Base-by-base conservation (phyloP, 2,113 vertebrate species). In the Hemibagrus wyckioides region DNA sequence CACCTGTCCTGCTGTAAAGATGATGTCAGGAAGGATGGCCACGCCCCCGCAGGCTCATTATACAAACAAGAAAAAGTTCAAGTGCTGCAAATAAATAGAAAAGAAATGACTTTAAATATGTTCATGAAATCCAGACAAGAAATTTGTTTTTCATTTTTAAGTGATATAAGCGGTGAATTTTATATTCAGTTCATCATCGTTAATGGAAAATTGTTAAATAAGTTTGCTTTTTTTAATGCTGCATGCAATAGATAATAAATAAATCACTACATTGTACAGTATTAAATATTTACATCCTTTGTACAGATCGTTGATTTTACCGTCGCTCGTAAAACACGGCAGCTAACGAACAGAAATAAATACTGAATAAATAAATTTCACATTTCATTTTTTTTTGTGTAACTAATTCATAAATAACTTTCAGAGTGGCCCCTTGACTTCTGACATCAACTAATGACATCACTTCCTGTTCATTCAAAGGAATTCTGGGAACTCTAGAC, bases 201-300 rank as follows among this genome's bases (percentile, higher is more conserved):
- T 91, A 95, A 95, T 94, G 96, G 28, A 95, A 96, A 94, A 97
- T 93, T 86, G 91, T 91, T 95, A 94, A 96, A 96, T 93, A 82
- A 92, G 93, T 94, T 94, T 96, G 96, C 95, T 95, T 94, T 93
- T 94, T 94, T 93, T 95, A 73, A 95, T 94, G 91, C 94, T 95
- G 96, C 98, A 99, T 99, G 98, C 98, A 97, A 95, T 98, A 97
- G 94, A 96, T 93, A 73, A 85, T 75, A 57, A 85, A 95, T 94
- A 95, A 97, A 96, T 93, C 95, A 97, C 95, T 97, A 97, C 96
- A 95, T 92, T 91, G 88, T 95, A 95, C 79, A 92, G 93, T 93
- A 90, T 90, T 97, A 95, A 96, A 94, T 99, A 99, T 99, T 96
- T 99, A 99, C 97, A 99, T 90, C 92, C 93, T 96, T 95, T 95